Conservation (phyloP, 1,140 invertebrate species). For the Heliconius hewitsoni region DNA sequence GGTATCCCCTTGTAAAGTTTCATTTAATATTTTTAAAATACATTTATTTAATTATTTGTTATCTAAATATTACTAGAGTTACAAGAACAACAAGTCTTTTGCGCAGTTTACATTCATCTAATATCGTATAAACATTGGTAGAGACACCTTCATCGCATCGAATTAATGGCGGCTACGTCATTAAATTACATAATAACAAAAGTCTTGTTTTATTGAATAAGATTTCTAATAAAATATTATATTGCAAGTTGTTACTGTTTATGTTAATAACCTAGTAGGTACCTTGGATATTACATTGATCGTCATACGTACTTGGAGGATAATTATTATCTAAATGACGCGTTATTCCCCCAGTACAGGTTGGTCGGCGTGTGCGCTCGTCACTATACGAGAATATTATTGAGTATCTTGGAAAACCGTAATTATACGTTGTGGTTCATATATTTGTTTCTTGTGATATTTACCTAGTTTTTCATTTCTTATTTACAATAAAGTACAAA, state of each 20-base stretch:
- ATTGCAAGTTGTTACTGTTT: neutral
- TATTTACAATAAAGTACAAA: too few species aligned
- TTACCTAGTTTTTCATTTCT: neutral
- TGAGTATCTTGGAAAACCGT: slow-evolving; percentile 39
- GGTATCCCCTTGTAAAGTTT: neutral
- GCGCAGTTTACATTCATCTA: slow-evolving; percentile 38
- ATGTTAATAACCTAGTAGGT: neutral
- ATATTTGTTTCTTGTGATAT: neutral
- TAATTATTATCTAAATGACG: slow-evolving; percentile 54
- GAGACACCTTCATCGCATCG: neutral
- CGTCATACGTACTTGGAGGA: slow-evolving; percentile 34
- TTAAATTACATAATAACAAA: slow-evolving; percentile 1
- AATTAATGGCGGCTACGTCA: neutral
- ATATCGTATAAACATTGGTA: slow-evolving; percentile 39
- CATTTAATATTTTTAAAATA: neutral
- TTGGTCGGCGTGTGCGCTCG: slow-evolving; percentile 39
- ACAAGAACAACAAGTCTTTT: slow-evolving; percentile 38
- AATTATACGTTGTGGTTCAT: neutral
- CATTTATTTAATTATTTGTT: slow-evolving; percentile 25
- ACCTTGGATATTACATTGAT: slow-evolving; percentile 35
- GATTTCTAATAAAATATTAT: slow-evolving; percentile 11
- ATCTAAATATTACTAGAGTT: slow-evolving; percentile 29
- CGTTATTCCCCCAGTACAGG: slow-evolving; percentile 54
- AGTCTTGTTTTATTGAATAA: neutral
- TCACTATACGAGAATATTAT: slow-evolving; percentile 49